Evolutionary conservation across 2,113 vertebrate genomes (phyloP), one percentile per base, ranked within the genome.

Genomic region (Fulmarus glacialis): DNA sequence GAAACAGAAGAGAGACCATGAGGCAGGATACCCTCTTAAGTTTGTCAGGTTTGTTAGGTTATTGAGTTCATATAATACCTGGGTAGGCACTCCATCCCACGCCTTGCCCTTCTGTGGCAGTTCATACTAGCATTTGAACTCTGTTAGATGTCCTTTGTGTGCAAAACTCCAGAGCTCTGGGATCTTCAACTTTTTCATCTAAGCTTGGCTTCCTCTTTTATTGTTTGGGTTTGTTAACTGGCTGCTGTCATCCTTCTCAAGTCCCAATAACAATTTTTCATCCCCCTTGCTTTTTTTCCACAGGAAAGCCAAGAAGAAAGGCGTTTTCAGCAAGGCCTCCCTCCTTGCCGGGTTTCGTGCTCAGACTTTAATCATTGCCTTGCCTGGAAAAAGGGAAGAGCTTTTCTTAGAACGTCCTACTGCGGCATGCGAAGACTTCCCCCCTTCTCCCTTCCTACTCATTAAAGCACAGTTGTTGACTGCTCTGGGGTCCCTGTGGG

Each of bases 401-500:
- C 77, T 97, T 97, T 96, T 96, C 96, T 97, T 95, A 97, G 93
- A 92, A 96, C 1, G 93, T 95, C 78, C 91, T 94, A 96, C 87
- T 6, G 55, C n/a, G 40, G 74, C 7, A 1, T 90, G 89, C 83
- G 96, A 96, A 95, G 78, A 95, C 87, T 97, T 96, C 89, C 93
- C 90, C 60, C 68, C 27, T 87, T 95, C 68, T 91, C 94, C 86
- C 83, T 97, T 97, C 95, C 93, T 87, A 90, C 96, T 96, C 94
- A 95, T 97, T 96, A 97, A 96, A 97, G 95, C 81, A 91, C 96
- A 96, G 85, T 96, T 95, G 95, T 97, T 95, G 95, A 94, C 91
- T 87, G 74, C 81, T 90, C 85, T 92, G 89, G 89, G 72, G 96
- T 95, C 95, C 95, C 93, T 81, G 74, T 96, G 96, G 92, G 88